Percentiles rank a stretch among this genome's conserved stretches.
Evolutionary conservation across 2,888 invertebrate species (phyloP).

Genomic region (Candidula unifasciata): DNA sequence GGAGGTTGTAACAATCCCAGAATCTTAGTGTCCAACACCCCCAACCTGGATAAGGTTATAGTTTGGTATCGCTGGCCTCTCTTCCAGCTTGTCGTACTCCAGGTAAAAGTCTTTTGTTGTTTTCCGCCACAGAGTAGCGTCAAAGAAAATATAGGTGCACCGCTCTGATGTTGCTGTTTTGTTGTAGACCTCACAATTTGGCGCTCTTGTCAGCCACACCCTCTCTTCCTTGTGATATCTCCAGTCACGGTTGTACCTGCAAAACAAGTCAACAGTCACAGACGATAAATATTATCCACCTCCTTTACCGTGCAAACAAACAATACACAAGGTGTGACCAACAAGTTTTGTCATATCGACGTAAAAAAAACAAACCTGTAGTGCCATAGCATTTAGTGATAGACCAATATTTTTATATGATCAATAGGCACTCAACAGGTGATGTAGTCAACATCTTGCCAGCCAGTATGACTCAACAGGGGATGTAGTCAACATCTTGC

Average conservation of each 20-base stretch:
- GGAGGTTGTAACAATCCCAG: not conserved
- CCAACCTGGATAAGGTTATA: constrained; percentile 38
- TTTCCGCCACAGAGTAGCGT: constrained; percentile 99
- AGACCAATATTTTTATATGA: no score
- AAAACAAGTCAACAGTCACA: not conserved
- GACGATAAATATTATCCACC: no score
- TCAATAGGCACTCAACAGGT: no score
- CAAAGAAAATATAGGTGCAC: constrained; percentile 99
- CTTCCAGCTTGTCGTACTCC: constrained; percentile 99
- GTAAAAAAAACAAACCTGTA: no score
- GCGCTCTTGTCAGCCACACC: constrained; percentile 98
- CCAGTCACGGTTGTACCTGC: constrained; percentile 98
- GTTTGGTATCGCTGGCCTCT: constrained; percentile 83
- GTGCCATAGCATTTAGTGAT: no score
- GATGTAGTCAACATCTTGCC: no score
- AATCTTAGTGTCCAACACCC: constrained; percentile 21
- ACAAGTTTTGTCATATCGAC: no score
- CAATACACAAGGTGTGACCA: no score
- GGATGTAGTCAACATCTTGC: no score
- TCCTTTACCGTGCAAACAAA: no score
- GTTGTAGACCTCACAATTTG: constrained; percentile 94
- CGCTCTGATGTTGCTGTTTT: constrained; percentile 97
- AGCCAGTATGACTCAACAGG: no score
- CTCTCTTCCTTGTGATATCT: constrained; percentile 99
- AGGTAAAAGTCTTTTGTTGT: constrained; percentile 98